phyloP scores from a whole-genome alignment of 2,113 vertebrate species.

The Oxyura jamaicensis region DNA sequence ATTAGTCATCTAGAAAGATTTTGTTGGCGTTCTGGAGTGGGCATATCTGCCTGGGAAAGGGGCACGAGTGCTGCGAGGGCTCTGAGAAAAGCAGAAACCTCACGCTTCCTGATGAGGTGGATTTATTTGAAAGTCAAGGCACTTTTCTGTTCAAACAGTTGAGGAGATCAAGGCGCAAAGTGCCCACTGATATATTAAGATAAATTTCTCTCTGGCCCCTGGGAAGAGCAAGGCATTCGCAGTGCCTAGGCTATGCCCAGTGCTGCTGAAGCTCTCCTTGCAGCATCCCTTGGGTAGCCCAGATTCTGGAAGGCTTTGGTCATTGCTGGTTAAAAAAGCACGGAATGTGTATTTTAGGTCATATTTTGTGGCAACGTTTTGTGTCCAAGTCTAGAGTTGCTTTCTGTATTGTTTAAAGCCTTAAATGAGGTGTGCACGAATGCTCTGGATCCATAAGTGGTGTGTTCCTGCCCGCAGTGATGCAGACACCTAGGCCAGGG shows the following conservation, averaged over 20 bases:
- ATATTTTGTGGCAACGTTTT: not conserved
- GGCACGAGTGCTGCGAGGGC: not conserved
- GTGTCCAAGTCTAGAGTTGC: not conserved
- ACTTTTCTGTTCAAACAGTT: not conserved
- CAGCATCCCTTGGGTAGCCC: not conserved
- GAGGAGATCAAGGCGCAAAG: not conserved
- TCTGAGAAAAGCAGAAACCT: slow-evolving; percentile 27
- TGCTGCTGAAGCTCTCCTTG: not conserved
- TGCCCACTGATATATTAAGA: not conserved
- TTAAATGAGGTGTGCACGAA: not conserved
- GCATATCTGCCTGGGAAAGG: slow-evolving; percentile 52
- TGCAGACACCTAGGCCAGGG: not conserved
- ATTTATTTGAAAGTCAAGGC: not conserved
- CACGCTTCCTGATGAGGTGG: not conserved
- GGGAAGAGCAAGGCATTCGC: accelerated
- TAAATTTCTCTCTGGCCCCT: not conserved
- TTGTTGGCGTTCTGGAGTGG: slow-evolving; percentile 30
- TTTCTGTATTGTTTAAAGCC: not conserved
- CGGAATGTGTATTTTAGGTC: not conserved
- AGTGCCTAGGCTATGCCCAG: not conserved
- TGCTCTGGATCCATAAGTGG: not conserved
- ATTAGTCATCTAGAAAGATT: slow-evolving; percentile 68
- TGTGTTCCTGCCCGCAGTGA: not conserved
- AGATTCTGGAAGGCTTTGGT: not conserved
- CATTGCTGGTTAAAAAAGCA: not conserved